Evolutionary conservation across 2,888 invertebrate genomes (phyloP), one percentile per base, ranked within the genome.

Genomic region (Erannis defoliaria): DNA sequence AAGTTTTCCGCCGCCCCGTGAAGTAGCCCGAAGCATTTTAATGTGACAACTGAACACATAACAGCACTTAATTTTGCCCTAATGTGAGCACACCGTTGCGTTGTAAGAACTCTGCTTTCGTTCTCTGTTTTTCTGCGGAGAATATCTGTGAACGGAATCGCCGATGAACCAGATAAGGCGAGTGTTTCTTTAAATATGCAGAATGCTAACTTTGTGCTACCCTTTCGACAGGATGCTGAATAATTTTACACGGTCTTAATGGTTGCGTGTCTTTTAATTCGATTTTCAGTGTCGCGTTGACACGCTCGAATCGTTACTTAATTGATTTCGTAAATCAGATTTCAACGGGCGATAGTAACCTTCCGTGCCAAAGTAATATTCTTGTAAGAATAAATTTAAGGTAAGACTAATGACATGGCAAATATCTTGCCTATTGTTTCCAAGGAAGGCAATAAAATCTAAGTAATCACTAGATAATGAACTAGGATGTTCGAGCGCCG

Each of bases 1-100:
- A 85, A n/a, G 87, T 87, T 87, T 85, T 81, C 78, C 78, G 67
- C 68, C 60, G 78, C 82, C 77, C 81, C 82, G 84, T 84, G 83
- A 85, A 84, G 87, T 85, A 86, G 86, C 85, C 82, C 70, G 76
- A 79, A 88, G 90, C 83, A 91, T 92, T 92, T 93, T 91, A 93
- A 92, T 88, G 90, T 89, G 90, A 88, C 90, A 87, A 75, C 72
- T 72, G 82, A 82, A 90, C 92, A 91, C 86, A 92, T 90, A 90
- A 91, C 87, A 80, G 88, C 91, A 93, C 93, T 93, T 91, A 92
- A 92, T 91, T 90, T 90, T 86, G 87, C 85, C 89, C 91, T 91
- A 90, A 93, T 89, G 88, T 85, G 89, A 84, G 78, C 80, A 78
- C 73, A 75, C 67, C 26, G 26, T 26, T 78, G n/a, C n/a, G 75